Percentiles rank a stretch among this genome's conserved stretches.
phyloP scores from a whole-genome alignment of 2,888 invertebrate genomes.

The Rhorus exstirpatorius region DNA sequence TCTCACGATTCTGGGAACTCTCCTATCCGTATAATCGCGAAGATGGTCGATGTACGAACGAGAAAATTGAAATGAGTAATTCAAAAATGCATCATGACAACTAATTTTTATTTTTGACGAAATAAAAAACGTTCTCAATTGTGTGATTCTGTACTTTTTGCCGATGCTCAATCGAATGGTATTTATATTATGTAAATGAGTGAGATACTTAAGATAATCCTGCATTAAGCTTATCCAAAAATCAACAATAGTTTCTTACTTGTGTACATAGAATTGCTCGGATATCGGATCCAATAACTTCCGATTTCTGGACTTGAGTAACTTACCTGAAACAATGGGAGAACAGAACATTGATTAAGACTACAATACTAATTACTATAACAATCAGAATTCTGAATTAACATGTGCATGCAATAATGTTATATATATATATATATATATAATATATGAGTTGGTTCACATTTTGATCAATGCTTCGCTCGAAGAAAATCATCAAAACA shows the following conservation, averaged over 20 bases:
- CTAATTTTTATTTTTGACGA: too few species aligned
- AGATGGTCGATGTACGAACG: too few species aligned
- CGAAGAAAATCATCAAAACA: too few species aligned
- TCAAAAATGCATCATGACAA: too few species aligned
- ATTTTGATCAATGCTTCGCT: too few species aligned
- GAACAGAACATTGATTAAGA: conserved; percentile 17
- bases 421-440: too few species aligned
- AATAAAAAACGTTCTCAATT: conserved; percentile 8
- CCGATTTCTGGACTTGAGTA: conserved; percentile 4
- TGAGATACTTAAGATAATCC: too few species aligned
- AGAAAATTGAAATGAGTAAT: too few species aligned
- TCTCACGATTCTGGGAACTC: neutral
- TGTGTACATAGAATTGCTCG: conserved; percentile 9
- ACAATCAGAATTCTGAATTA: neutral
- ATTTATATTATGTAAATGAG: too few species aligned
- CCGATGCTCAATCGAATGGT: too few species aligned
- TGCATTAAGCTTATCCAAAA: neutral
- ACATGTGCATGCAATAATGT: neutral
- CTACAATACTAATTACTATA: neutral
- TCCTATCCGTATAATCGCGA: too few species aligned
- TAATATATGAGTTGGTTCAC: too few species aligned
- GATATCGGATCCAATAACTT: neutral
- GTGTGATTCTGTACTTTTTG: neutral
- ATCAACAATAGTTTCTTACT: conserved; percentile 24
- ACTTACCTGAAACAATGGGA: conserved; percentile 61